Percentiles rank a stretch among this genome's conserved stretches.
Conservation (phyloP, 2,113 vertebrate genomes). For the Centropristis striata region DNA sequence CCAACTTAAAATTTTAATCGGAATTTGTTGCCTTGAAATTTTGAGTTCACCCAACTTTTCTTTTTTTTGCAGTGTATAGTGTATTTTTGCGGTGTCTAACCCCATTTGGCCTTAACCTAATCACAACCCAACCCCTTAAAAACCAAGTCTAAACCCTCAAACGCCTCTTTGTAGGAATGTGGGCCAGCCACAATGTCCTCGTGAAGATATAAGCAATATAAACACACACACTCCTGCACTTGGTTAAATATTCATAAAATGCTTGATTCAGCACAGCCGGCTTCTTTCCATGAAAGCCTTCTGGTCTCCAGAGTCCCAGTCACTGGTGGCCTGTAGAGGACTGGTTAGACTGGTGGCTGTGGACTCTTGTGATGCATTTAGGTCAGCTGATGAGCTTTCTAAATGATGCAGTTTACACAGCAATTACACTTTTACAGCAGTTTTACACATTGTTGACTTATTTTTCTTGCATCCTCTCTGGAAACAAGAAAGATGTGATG, state of each 20-base stretch:
- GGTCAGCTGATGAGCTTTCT: slow-evolving; percentile 6
- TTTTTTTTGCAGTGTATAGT: too few species aligned
- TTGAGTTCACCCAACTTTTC: too few species aligned
- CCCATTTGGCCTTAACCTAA: neutral
- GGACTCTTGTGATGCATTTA: slow-evolving; percentile 18
- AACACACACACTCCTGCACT: slow-evolving; percentile 46
- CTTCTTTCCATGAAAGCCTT: slow-evolving; percentile 66
- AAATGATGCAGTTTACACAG: slow-evolving; percentile 3
- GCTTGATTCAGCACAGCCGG: slow-evolving; percentile 59
- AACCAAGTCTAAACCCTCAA: neutral
- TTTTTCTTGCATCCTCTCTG: neutral
- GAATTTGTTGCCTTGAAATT: too few species aligned
- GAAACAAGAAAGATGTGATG: neutral
- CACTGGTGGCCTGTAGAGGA: slow-evolving; percentile 9
- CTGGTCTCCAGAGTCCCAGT: slow-evolving; percentile 51
- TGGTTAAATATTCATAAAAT: slow-evolving; percentile 82
- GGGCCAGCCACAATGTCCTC: slow-evolving; percentile 14
- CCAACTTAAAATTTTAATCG: too few species aligned
- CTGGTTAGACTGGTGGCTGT: slow-evolving; percentile 37
- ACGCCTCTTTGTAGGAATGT: slow-evolving; percentile 14
- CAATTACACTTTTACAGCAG: neutral
- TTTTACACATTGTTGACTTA: neutral
- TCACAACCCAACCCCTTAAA: neutral
- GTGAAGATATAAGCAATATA: slow-evolving; percentile 13
- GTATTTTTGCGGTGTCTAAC: neutral